A percentile compares a stretch with the other conserved stretches of the same genome.
These are phyloP conservation scores for Agrotis segetum DNA, from an alignment of 2,888 invertebrate species.

Conservation along the genomic window DNA sequence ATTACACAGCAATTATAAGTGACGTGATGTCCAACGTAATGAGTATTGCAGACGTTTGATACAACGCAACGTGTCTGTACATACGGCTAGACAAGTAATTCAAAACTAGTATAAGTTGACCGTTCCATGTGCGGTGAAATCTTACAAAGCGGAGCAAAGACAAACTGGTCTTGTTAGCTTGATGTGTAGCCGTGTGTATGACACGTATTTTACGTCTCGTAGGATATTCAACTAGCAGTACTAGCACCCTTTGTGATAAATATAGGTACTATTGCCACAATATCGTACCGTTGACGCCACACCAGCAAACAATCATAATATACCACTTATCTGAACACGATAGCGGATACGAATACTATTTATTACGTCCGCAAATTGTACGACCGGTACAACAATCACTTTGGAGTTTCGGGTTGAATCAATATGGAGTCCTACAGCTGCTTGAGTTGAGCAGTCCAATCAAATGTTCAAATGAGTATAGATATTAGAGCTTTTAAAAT, in stretches of 20 bases:
- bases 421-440: constrained; percentile 22
- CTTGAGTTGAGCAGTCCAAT: constrained; percentile 10
- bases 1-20: constrained; percentile 76
- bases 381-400: constrained; percentile 48
- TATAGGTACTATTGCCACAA: constrained; percentile 24
- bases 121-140: no score
- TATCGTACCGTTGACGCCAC: constrained; percentile 34
- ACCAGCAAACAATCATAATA: constrained; percentile 28
- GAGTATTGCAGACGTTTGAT: constrained; percentile 65
- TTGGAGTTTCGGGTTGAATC: constrained; percentile 44
- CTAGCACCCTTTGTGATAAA: constrained; percentile 13
- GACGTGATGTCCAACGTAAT: constrained; percentile 75
- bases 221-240: constrained; percentile 11
- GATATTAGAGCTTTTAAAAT: constrained; percentile 52
- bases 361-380: constrained; percentile 48
- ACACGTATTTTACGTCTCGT: constrained; percentile 12
- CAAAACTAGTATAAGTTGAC: no score
- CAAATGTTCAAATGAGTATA: constrained; percentile 13
- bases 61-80: constrained; percentile 42
- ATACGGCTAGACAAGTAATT: no score
- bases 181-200: constrained; percentile 6
- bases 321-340: constrained; percentile 53
- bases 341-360: constrained; percentile 49
- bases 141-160: no score
- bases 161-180: no score